Percentiles rank a stretch among this genome's conserved stretches.
Evolutionary conservation across 92 coral and sea anemone species (phyloP).

Genomic region (Palythoa caribaeorum): DNA sequence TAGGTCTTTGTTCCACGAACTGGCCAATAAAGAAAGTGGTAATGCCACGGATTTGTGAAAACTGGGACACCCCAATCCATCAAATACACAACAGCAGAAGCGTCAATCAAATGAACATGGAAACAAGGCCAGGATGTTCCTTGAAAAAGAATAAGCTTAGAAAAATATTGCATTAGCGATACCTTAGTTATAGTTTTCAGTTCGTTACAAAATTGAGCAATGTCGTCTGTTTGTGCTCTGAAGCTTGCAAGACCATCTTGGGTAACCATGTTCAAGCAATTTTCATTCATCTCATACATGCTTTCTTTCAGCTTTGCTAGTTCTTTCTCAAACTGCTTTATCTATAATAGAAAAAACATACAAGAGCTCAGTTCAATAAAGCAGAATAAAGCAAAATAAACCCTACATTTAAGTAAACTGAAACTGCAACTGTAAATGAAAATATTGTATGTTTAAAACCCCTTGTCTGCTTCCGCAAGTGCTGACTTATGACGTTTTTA

Average conservation of each 20-base stretch:
- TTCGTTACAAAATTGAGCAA: conserved; percentile 38
- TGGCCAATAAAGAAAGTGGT: too few species aligned
- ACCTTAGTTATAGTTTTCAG: conserved; percentile 56
- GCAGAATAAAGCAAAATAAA: neutral
- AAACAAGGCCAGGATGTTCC: too few species aligned
- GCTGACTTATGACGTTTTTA: too few species aligned
- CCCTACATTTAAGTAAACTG: neutral
- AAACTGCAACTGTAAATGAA: neutral
- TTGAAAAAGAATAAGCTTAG: neutral
- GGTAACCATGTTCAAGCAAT: conserved; percentile 41
- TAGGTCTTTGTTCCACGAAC: too few species aligned
- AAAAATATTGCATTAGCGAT: neutral
- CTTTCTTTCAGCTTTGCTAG: conserved; percentile 58
- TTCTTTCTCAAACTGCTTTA: conserved; percentile 72
- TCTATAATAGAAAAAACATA: conserved; percentile 51
- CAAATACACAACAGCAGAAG: too few species aligned
- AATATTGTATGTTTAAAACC: neutral
- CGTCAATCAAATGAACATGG: too few species aligned
- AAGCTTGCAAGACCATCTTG: conserved; percentile 32
- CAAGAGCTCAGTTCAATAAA: neutral
- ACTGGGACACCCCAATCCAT: neutral
- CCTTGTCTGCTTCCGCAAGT: too few species aligned
- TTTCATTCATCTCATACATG: conserved; percentile 56
- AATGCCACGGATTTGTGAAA: neutral
- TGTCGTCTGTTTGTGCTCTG: conserved; percentile 38